Evolutionary conservation across 2,113 vertebrate genomes (phyloP).

Genomic region (Pica pica): DNA sequence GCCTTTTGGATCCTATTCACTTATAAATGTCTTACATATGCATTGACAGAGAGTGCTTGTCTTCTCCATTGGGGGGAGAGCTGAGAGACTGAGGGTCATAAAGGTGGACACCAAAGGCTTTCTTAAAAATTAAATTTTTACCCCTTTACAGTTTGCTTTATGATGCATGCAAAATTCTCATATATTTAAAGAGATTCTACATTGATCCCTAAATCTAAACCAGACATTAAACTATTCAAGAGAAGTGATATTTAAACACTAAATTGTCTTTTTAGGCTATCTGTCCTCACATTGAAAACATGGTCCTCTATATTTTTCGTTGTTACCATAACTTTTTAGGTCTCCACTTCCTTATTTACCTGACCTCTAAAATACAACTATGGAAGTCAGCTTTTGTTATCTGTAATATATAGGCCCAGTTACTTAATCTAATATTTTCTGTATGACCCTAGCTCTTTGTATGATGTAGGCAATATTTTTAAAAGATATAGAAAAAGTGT

Average conservation of each 20-base stretch:
- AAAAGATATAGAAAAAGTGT: background rate
- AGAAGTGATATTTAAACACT: background rate
- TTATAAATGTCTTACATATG: background rate
- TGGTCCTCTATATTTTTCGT: background rate
- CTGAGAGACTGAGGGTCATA: background rate
- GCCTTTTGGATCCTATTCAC: background rate
- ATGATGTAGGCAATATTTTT: background rate
- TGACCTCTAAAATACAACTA: background rate
- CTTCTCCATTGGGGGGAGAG: background rate
- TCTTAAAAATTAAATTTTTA: background rate
- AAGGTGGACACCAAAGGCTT: background rate
- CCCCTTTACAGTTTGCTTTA: background rate
- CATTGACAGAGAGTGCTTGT: background rate
- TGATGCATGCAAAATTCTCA: background rate
- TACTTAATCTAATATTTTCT: background rate
- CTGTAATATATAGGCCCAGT: background rate
- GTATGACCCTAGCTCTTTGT: background rate
- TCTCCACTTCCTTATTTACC: background rate
- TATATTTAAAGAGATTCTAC: background rate
- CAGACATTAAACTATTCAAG: background rate
- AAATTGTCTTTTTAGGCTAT: background rate
- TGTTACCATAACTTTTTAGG: background rate
- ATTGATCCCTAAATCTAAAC: background rate
- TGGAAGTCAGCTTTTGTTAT: background rate
- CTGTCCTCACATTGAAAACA: background rate